These are phyloP conservation scores for Clarias magur DNA, from an alignment of 2,113 vertebrate genomes.

Conservation along the genomic window DNA sequence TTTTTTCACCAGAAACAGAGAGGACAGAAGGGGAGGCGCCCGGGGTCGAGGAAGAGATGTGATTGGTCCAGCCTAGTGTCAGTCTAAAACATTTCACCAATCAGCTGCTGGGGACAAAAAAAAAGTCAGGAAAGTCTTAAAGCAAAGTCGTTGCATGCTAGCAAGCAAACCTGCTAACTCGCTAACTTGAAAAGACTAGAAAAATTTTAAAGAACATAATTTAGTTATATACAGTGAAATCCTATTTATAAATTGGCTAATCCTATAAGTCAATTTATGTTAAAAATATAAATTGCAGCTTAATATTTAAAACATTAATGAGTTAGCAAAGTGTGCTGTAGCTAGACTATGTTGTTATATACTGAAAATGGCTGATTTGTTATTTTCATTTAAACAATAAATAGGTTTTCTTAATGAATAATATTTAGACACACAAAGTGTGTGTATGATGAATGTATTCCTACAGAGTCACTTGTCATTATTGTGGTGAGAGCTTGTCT, in stretches of 20 bases:
- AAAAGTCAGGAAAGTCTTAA: neutral
- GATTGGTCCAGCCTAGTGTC: too few relatives aligned
- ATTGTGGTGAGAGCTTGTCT: slow-evolving; percentile 75
- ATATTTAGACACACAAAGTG: neutral
- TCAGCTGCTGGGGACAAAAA: neutral
- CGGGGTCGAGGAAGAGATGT: too few relatives aligned
- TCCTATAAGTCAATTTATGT: too few relatives aligned
- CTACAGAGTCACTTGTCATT: slow-evolving; percentile 83
- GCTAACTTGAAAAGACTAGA: neutral
- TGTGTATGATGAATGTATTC: slow-evolving; percentile 33
- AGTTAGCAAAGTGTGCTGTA: neutral
- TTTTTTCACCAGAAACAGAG: too few relatives aligned
- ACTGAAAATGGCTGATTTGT: neutral
- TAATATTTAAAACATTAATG: neutral
- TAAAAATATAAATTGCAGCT: neutral
- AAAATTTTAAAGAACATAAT: neutral
- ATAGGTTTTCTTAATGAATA: neutral
- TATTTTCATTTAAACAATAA: neutral
- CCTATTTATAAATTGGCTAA: too few relatives aligned
- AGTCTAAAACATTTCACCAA: too few relatives aligned
- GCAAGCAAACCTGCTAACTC: neutral
- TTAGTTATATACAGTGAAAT: neutral
- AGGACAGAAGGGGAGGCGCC: too few relatives aligned
- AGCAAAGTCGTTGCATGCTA: neutral
- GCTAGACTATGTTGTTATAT: neutral